Evolutionary conservation across 1,140 invertebrate genomes (phyloP).

Genomic region (Brachionus sp.): DNA sequence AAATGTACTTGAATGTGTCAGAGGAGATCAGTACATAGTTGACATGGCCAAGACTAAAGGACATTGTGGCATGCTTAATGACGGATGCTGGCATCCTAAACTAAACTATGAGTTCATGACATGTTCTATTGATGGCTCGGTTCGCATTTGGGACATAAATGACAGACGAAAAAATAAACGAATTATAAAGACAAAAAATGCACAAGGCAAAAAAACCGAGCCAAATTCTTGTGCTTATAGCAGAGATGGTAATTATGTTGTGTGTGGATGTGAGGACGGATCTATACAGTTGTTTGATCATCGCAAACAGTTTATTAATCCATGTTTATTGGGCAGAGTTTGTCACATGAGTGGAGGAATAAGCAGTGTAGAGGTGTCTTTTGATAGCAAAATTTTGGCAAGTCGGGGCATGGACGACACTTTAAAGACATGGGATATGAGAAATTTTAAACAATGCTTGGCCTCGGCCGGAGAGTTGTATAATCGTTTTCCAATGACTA

Average conservation of each 20-base stretch:
- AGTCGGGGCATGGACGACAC: conserved; percentile 84
- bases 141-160: conserved; percentile 45
- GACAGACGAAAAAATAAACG: conserved; percentile 69
- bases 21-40: conserved; percentile 90
- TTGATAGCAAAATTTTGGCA: conserved; percentile 74
- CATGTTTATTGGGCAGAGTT: conserved; percentile 66
- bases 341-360: conserved; percentile 70
- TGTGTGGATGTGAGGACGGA: conserved; percentile 87
- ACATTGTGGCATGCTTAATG: conserved; percentile 83
- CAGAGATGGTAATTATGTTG: conserved; percentile 80
- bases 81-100: conserved; percentile 88
- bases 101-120: conserved; percentile 88
- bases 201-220: conserved; percentile 79
- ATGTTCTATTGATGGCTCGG: conserved; percentile 76
- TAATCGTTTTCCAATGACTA: conserved; percentile 78
- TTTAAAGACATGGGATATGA: conserved; percentile 88
- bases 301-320: conserved; percentile 65
- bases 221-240: conserved; percentile 71
- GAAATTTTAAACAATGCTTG: conserved; percentile 75
- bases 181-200: conserved; percentile 82
- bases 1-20: conserved; percentile 88
- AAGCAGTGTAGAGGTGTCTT: conserved; percentile 81
- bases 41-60: conserved; percentile 93
- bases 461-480: conserved; percentile 69
- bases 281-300: conserved; percentile 97